A percentile compares a stretch with the other conserved stretches of the same genome.
Conservation (phyloP, 2,113 vertebrate species). For the Scalopus aquaticus region DNA sequence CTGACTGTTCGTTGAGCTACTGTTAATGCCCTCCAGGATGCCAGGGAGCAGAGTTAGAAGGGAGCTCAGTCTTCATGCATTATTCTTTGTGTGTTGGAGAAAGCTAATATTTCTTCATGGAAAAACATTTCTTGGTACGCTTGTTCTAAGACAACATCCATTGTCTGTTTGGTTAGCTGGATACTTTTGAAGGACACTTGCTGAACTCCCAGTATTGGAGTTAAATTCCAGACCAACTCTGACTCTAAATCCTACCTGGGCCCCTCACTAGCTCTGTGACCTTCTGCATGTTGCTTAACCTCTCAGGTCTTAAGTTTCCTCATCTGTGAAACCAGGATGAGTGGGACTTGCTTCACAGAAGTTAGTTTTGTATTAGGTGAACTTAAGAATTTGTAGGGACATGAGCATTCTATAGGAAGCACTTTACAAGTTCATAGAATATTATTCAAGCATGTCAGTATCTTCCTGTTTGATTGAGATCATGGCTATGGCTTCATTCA, state of each 20-base stretch:
- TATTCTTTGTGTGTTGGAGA: background rate
- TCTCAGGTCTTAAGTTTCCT: background rate
- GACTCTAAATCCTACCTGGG: background rate
- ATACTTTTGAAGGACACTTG: background rate
- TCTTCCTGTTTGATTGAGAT: background rate
- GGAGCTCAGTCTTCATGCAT: background rate
- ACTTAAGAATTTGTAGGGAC: background rate
- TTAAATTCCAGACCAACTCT: background rate
- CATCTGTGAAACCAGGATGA: background rate
- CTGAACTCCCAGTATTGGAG: background rate
- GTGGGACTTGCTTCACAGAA: background rate
- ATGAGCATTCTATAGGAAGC: background rate
- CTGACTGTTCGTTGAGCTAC: fast-evolving
- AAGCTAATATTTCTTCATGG: background rate
- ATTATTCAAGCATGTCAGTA: background rate
- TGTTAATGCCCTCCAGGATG: background rate
- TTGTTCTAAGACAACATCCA: background rate
- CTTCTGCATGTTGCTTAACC: background rate
- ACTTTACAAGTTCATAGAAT: background rate
- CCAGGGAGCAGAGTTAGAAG: background rate
- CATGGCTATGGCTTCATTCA: background rate
- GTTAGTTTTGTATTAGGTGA: background rate
- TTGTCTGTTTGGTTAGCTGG: background rate
- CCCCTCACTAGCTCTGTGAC: background rate
- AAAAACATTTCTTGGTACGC: background rate